A percentile compares a stretch with the other conserved stretches of the same genome.
Evolutionary conservation across 2,888 invertebrate species (phyloP).

Genomic region (Mechanitis mazaeus): DNA sequence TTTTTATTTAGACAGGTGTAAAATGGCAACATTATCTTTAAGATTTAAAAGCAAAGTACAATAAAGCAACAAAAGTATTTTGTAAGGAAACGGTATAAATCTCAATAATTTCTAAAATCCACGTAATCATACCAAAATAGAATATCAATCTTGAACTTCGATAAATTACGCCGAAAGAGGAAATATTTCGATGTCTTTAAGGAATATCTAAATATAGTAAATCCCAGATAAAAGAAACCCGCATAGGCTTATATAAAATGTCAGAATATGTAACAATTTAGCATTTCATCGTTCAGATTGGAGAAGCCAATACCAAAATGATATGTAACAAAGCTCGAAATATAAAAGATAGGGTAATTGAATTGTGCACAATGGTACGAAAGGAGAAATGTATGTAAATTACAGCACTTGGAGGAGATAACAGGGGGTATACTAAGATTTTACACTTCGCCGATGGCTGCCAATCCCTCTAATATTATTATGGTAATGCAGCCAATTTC

Average conservation of each 20-base stretch:
- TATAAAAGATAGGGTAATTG: constrained; percentile 63
- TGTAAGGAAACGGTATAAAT: too few relatives aligned
- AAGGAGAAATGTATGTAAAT: constrained; percentile 57
- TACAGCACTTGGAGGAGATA: constrained; percentile 44
- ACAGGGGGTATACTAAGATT: constrained; percentile 63
- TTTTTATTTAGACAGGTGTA: too few relatives aligned
- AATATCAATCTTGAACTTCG: neutral
- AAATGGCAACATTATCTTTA: too few relatives aligned
- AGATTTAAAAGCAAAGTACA: too few relatives aligned
- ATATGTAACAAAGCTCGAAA: constrained; percentile 47
- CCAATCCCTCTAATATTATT: constrained; percentile 75
- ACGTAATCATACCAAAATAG: too few relatives aligned
- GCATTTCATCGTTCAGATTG: constrained; percentile 29
- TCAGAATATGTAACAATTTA: constrained; percentile 25
- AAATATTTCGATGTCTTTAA: constrained; percentile 11
- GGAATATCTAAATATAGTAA: constrained; percentile 18
- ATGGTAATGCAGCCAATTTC: constrained; percentile 74
- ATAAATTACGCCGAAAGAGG: neutral
- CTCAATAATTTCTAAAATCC: too few relatives aligned
- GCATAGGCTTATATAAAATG: constrained; percentile 23
- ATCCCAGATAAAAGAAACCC: constrained; percentile 20
- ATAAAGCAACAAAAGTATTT: too few relatives aligned
- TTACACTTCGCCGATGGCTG: constrained; percentile 68
- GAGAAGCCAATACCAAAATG: constrained; percentile 30
- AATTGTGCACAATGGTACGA: constrained; percentile 57